Conservation (phyloP, 2,797 vertebrate species). For the Acrocephalus scirpaceus region DNA sequence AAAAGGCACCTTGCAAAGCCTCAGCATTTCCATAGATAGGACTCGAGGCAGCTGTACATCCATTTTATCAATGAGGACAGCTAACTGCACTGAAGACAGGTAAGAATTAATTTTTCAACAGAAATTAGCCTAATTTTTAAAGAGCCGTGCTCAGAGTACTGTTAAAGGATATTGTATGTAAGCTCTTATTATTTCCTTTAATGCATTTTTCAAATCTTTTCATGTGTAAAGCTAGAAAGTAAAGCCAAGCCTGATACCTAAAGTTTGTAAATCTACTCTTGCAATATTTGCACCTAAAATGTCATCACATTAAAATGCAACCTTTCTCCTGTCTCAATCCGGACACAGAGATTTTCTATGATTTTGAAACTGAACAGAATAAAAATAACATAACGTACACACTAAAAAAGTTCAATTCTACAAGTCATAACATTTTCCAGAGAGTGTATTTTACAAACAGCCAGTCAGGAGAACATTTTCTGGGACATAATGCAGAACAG, state of each 20-base stretch:
- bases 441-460: background rate
- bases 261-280: background rate
- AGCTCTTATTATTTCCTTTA: background rate
- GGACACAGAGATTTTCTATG: background rate
- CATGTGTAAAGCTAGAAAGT: background rate
- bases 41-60: background rate
- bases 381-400: background rate
- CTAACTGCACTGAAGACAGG: background rate
- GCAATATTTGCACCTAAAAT: background rate
- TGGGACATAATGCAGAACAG: background rate
- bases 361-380: background rate
- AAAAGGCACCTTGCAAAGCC: background rate
- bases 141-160: background rate
- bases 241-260: background rate
- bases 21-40: background rate
- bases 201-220: background rate
- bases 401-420: background rate
- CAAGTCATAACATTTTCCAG: background rate
- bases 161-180: background rate
- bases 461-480: background rate
- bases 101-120: background rate
- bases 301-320: background rate
- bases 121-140: background rate
- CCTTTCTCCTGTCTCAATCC: background rate
- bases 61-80: background rate